A percentile compares a stretch with the other conserved stretches of the same genome.
Conservation (phyloP, 2,888 invertebrate species). For the Aspidapion aeneum region DNA sequence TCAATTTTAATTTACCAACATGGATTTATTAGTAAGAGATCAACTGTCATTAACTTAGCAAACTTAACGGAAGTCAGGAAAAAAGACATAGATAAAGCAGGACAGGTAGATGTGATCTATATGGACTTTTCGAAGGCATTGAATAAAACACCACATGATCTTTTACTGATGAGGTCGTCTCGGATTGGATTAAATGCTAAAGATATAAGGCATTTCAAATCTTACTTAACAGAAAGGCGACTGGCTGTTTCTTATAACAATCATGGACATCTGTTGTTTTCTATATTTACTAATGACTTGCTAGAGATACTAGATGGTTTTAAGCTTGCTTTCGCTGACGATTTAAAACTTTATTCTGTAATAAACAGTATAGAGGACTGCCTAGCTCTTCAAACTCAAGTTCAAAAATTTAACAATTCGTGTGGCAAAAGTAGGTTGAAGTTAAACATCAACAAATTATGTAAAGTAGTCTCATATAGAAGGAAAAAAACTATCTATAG, state of each 20-base stretch:
- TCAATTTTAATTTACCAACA: not conserved
- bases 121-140: conserved; percentile 1
- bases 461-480: not conserved
- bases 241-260: not conserved
- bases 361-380: not conserved
- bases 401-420: not conserved
- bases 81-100: not conserved
- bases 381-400: not conserved
- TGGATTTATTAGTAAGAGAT: conserved; percentile 4
- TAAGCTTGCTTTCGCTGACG: not conserved
- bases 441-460: not conserved
- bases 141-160: not conserved
- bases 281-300: not conserved
- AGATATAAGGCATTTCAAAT: not conserved
- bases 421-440: not conserved
- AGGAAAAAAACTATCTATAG: not conserved
- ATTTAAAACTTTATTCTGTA: not conserved
- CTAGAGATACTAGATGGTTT: not conserved
- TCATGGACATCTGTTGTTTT: not conserved
- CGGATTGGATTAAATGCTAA: not conserved
- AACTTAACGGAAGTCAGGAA: not conserved
- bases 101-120: conserved; percentile 7
- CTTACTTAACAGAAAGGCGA: not conserved
- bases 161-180: not conserved
- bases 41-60: conserved; percentile 3